phyloP scores from a whole-genome alignment of 2,113 vertebrate species.

The Sebastes fasciatus region DNA sequence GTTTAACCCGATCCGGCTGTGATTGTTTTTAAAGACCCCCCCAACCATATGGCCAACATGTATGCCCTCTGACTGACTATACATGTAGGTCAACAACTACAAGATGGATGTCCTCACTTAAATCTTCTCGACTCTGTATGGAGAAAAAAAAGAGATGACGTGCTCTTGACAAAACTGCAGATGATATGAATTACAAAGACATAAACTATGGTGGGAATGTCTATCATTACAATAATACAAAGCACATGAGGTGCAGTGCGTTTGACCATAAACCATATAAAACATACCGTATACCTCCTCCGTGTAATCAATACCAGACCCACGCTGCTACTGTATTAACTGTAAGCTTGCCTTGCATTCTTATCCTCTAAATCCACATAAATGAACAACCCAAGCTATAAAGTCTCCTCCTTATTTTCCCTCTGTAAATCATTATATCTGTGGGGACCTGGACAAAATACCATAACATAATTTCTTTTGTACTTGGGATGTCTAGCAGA shows the following conservation, averaged over 20 bases:
- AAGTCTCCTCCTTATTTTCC: conserved; percentile 62
- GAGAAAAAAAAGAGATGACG: conserved; percentile 29
- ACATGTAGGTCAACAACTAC: conserved; percentile 78
- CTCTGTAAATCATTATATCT: conserved; percentile 78
- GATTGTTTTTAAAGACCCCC: conserved; percentile 73
- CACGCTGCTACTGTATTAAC: conserved; percentile 77
- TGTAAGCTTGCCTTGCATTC: conserved; percentile 69
- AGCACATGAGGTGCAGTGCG: conserved; percentile 54
- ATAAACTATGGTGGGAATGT: conserved; percentile 59
- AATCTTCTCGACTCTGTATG: conserved; percentile 44
- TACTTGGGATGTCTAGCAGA: conserved; percentile 79
- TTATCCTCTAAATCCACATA: conserved; percentile 77
- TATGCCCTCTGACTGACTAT: conserved; percentile 56
- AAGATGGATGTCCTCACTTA: conserved; percentile 67
- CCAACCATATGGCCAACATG: conserved; percentile 75
- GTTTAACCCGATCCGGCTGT: conserved; percentile 70
- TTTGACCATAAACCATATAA: conserved; percentile 57
- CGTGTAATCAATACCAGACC: conserved; percentile 78
- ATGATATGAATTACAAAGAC: conserved; percentile 58
- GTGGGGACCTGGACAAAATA: conserved; percentile 81
- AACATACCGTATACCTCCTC: conserved; percentile 52
- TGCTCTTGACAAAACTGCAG: conserved; percentile 46
- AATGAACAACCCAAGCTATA: conserved; percentile 71
- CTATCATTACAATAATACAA: conserved; percentile 61
- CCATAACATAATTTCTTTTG: conserved; percentile 83